Conservation (phyloP, 2,888 invertebrate genomes). For the Bimastos eiseni region DNA sequence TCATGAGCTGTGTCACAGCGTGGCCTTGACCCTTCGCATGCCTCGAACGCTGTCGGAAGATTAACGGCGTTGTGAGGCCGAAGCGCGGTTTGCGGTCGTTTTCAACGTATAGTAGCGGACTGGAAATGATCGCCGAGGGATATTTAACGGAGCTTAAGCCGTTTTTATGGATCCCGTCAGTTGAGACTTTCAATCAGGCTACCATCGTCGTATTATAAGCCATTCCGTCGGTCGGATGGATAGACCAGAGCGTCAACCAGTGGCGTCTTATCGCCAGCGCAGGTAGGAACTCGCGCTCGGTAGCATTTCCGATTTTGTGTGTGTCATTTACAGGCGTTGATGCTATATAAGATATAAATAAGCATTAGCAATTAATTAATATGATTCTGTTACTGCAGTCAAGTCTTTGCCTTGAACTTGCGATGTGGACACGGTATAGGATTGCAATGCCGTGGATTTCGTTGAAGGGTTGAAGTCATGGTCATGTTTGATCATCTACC, state of each 20-base stretch:
- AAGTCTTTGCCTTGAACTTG: too few species aligned
- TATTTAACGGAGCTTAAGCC: not conserved
- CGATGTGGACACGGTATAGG: too few species aligned
- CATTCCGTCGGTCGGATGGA: not conserved
- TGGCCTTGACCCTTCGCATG: not conserved
- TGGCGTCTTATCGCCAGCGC: not conserved
- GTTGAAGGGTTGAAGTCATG: too few species aligned
- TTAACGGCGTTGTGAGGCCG: not conserved
- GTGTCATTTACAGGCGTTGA: not conserved
- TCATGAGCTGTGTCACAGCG: not conserved
- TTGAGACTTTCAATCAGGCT: not conserved
- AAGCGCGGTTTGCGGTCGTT: not conserved
- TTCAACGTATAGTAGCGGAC: not conserved
- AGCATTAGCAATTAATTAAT: not conserved
- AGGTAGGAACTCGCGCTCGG: not conserved
- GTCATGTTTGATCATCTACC: too few species aligned
- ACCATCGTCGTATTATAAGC: not conserved
- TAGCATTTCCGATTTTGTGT: not conserved
- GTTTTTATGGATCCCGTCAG: not conserved
- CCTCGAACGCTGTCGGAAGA: conserved; percentile 13
- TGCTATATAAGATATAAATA: not conserved
- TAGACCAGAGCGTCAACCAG: not conserved
- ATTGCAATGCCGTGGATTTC: too few species aligned
- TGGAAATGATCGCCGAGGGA: not conserved
- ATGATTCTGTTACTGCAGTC: too few species aligned